Evolutionary conservation across 2,797 vertebrate species (phyloP).

Genomic region (Onychomys torridus): DNA sequence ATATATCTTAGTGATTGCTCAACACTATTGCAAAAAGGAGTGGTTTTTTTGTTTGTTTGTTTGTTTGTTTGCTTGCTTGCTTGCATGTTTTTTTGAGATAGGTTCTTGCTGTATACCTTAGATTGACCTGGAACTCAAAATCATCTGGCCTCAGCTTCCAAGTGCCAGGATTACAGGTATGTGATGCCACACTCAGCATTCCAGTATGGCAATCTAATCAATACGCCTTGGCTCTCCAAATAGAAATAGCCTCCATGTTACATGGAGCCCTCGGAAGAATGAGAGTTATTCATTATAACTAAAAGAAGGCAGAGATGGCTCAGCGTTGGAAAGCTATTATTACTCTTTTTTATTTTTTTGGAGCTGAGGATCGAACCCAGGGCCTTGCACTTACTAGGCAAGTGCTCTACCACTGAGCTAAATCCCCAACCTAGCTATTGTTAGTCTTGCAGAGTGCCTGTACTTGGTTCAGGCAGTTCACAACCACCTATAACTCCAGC

Average conservation of each 20-base stretch:
- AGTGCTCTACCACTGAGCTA: too few relatives aligned
- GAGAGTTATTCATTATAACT: background rate
- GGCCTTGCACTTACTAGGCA: too few relatives aligned
- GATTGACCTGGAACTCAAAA: background rate
- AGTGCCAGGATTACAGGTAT: background rate
- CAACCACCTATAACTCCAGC: background rate
- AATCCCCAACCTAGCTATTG: too few relatives aligned
- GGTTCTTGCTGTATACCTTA: background rate
- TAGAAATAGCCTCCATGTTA: constrained; percentile 12
- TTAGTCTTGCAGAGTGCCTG: background rate
- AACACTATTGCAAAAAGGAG: constrained; percentile 10
- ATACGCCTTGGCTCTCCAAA: background rate
- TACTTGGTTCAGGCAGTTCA: background rate
- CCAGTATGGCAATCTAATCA: background rate
- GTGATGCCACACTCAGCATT: background rate
- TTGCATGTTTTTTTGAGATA: background rate
- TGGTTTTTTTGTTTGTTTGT: background rate
- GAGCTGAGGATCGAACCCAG: too few relatives aligned
- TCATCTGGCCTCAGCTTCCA: background rate
- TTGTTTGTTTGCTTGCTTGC: background rate
- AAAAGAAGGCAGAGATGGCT: background rate
- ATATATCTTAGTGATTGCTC: background rate
- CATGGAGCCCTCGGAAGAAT: background rate
- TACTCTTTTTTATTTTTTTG: too few relatives aligned
- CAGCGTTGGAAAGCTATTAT: background rate